phyloP scores from a whole-genome alignment of 2,797 vertebrate genomes.

The Brotogeris chrysoptera region DNA sequence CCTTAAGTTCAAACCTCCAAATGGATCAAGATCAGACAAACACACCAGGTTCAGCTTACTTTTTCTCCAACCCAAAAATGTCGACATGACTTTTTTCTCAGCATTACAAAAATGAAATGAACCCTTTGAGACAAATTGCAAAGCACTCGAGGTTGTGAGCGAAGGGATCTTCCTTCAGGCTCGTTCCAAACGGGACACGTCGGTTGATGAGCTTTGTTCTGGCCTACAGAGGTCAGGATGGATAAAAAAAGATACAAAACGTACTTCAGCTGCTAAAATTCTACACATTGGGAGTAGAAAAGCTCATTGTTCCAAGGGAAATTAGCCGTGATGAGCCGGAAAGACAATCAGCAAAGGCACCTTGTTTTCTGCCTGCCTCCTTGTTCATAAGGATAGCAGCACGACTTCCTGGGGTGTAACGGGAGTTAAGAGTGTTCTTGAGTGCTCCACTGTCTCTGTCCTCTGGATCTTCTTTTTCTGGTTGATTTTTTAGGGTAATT shows the following conservation, averaged over 20 bases:
- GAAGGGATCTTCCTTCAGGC: background rate
- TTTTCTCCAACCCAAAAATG: background rate
- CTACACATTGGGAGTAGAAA: background rate
- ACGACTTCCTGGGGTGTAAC: rapidly evolving
- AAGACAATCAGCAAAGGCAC: background rate
- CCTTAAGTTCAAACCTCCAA: background rate
- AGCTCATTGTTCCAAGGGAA: background rate
- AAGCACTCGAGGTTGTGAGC: background rate
- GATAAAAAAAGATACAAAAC: background rate
- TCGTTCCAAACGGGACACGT: rapidly evolving
- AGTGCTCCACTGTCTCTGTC: background rate
- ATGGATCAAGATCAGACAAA: background rate
- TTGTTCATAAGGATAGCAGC: background rate
- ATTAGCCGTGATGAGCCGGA: background rate
- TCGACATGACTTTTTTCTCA: background rate
- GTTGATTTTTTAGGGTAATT: background rate
- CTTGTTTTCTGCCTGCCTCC: background rate
- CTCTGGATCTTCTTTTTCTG: background rate
- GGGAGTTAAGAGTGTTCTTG: background rate
- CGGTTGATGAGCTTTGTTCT: background rate
- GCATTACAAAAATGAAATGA: background rate
- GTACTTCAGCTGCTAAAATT: background rate
- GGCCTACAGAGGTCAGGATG: background rate
- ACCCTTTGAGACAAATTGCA: background rate
- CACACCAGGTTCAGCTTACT: background rate